A percentile compares a stretch with the other conserved stretches of the same genome.
These are phyloP conservation scores for Eilema depressum DNA, from an alignment of 2,888 invertebrate species.

Conservation along the genomic window DNA sequence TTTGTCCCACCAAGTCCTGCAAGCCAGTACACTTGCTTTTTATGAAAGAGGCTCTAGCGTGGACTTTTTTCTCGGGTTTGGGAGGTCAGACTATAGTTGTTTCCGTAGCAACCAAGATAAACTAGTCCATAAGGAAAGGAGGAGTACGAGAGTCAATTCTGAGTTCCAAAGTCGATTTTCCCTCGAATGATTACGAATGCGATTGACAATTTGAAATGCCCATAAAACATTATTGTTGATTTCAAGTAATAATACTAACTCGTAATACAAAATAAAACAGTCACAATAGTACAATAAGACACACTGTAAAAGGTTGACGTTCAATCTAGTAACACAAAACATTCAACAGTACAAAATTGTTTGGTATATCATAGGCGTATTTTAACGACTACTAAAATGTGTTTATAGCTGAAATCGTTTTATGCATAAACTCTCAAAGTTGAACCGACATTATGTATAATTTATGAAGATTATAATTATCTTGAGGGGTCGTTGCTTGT, in stretches of 20 bases:
- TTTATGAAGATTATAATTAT: neutral
- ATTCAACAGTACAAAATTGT: neutral
- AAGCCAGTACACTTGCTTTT: no score
- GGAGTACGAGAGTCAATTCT: neutral
- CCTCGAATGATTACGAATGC: neutral
- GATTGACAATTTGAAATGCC: constrained; percentile 36
- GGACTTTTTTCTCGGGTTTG: no score
- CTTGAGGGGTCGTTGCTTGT: neutral
- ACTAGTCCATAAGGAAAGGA: constrained; percentile 2
- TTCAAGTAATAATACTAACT: constrained; percentile 53
- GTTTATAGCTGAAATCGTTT: neutral
- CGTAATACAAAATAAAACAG: constrained; percentile 56
- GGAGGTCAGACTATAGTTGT: no score
- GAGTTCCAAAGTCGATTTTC: neutral
- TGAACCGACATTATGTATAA: neutral
- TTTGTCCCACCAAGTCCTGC: no score
- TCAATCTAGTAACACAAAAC: neutral
- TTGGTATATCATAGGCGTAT: neutral
- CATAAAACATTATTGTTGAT: constrained; percentile 40
- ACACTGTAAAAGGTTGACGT: constrained; percentile 42
- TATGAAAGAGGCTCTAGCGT: no score
- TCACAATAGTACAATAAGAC: constrained; percentile 47
- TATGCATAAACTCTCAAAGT: neutral
- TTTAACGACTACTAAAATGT: neutral
- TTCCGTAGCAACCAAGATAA: no score